Base-by-base conservation (phyloP, 2,113 vertebrate species). In the Vulpes lagopus region DNA sequence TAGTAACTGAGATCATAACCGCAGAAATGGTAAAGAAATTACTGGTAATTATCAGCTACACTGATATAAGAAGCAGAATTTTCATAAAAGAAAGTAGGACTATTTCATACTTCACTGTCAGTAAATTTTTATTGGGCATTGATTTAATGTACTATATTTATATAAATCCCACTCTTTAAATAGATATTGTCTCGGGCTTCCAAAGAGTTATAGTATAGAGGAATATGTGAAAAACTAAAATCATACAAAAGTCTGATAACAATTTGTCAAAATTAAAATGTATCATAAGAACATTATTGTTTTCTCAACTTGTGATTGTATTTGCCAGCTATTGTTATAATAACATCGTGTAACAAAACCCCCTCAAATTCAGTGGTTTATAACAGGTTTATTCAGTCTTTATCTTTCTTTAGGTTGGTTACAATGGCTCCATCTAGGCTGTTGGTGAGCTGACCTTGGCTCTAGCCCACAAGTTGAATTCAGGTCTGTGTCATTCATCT, bases 141-240 rank as follows among this genome's bases (percentile, higher is more conserved):
- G 20, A 89, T 59, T 73, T 86, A 20, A 87, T 74, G 17, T 6
- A 57, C 38, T 71, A 7, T 38, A 62, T 74, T 89, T 90, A 4
- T 94, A 69, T 55, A 80, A 92, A 43, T 16, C 17, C 12, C 4
- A 71, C 6, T 35, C 15, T 97, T 89, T 53, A 93, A 95, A 71
- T 25, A 89, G 71, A 87, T 51, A 57, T 23, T 74, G 22, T 67
- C 32, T 5, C 10, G 86, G 73, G 62, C 25, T 97, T 81, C 25
- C 25, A 85, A 94, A 95, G 38, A 64, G 3, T 83, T 83, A 23
- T 3, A 91, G 38, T 71, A 25, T 59, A 76, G 23, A 57, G 32
- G 43, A 80, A 80, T 49, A 12, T 10, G 35, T 59, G 35, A 90
- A 92, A 95, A 92, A 78, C 38, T 82, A 95, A 78, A 84, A 93